phyloP scores from a whole-genome alignment of 1,140 invertebrate species.

The Tetraneura akinire region DNA sequence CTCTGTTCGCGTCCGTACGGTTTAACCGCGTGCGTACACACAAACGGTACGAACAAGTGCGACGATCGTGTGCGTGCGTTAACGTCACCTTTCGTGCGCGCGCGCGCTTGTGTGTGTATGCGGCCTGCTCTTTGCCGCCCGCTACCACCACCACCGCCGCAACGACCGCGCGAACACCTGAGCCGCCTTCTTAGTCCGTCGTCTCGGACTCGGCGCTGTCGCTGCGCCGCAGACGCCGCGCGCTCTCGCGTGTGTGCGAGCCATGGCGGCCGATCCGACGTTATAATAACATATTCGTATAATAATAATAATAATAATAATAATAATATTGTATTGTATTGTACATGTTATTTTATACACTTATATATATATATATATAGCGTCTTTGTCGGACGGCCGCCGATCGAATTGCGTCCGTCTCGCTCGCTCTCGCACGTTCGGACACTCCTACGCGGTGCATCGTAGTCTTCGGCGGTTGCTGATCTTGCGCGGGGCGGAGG shows the following conservation, averaged over 20 bases:
- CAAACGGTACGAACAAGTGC: background rate
- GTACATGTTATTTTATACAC: too few species aligned
- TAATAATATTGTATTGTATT: too few species aligned
- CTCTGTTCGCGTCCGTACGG: too few species aligned
- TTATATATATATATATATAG: too few species aligned
- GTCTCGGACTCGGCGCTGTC: constrained; percentile 22
- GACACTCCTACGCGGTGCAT: constrained; percentile 47
- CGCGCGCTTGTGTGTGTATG: constrained; percentile 10
- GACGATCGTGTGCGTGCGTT: background rate
- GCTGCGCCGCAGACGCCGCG: background rate
- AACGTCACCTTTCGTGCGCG: background rate
- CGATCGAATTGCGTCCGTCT: background rate
- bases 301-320: too few species aligned
- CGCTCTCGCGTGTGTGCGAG: background rate
- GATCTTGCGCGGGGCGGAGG: background rate
- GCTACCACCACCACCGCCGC: constrained; percentile 12
- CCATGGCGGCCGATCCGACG: constrained; percentile 16
- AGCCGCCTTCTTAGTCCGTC: constrained; percentile 21
- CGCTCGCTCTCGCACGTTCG: constrained; percentile 20
- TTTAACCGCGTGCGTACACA: constrained; percentile 4
- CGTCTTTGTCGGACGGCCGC: constrained; percentile 6
- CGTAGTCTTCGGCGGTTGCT: background rate
- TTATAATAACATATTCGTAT: too few species aligned
- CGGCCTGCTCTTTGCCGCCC: background rate
- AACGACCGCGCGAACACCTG: background rate